These are phyloP conservation scores for Rousettus leschenaultii DNA, from an alignment of 2,113 vertebrate species.

Conservation along the genomic window DNA sequence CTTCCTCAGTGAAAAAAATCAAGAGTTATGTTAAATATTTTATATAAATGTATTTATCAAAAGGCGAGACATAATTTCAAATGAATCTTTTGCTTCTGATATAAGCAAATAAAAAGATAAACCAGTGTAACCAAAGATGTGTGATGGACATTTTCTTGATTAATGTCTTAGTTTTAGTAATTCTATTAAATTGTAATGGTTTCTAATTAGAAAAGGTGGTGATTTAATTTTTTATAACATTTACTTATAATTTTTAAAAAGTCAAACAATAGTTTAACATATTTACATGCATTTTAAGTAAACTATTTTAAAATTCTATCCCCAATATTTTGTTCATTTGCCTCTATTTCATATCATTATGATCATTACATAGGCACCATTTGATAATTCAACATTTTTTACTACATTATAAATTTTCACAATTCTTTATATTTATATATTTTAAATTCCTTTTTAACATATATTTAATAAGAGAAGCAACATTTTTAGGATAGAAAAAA, in stretches of 20 bases:
- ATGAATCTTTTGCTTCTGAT: background rate
- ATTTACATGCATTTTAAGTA: background rate
- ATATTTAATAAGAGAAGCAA: background rate
- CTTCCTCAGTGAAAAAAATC: slow-evolving; percentile 56
- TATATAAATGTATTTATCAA: slow-evolving; percentile 49
- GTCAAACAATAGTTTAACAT: background rate
- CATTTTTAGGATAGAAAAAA: background rate
- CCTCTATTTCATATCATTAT: background rate
- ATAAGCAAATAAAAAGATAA: slow-evolving; percentile 32
- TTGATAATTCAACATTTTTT: background rate
- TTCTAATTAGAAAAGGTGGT: background rate
- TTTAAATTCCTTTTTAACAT: background rate
- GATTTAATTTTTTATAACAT: background rate
- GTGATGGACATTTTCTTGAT: background rate
- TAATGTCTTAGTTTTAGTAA: background rate
- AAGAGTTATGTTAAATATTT: slow-evolving; percentile 68
- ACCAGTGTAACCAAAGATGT: background rate
- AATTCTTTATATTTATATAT: background rate
- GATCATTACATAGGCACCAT: background rate
- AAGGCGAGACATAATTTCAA: background rate
- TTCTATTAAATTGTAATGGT: background rate
- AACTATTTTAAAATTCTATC: background rate
- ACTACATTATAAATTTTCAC: background rate
- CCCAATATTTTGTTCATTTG: background rate
- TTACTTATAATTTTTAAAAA: background rate